Evolutionary conservation across 2,888 invertebrate genomes (phyloP).

Genomic region (Zhuqinia jingwanae): DNA sequence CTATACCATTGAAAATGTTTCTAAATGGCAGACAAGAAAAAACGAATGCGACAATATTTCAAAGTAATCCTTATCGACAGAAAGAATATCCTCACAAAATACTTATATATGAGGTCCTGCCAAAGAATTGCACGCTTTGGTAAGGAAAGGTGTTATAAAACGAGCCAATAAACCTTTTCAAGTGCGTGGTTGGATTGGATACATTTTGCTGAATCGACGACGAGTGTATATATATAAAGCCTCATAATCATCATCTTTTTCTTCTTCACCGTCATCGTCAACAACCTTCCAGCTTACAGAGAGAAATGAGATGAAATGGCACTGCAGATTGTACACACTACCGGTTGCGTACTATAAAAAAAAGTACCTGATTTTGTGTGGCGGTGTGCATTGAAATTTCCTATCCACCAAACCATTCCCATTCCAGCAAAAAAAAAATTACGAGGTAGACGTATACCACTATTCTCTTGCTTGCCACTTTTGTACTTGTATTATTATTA

Average conservation of each 20-base stretch:
- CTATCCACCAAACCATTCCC: no score
- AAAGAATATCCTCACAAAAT: background rate
- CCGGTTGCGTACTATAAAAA: no score
- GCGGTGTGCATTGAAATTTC: no score
- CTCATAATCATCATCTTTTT: no score
- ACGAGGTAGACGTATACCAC: no score
- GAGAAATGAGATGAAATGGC: background rate
- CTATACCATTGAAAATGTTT: background rate
- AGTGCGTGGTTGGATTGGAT: background rate
- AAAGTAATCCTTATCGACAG: conserved; percentile 7
- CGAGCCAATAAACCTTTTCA: background rate
- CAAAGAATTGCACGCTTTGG: background rate
- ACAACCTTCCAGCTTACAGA: no score
- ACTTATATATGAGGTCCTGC: background rate
- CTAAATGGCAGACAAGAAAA: background rate
- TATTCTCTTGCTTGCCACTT: no score
- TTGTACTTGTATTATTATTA: background rate
- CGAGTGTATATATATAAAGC: no score
- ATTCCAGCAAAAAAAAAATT: no score
- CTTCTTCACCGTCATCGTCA: no score
- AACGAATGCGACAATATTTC: background rate
- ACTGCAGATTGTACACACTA: no score
- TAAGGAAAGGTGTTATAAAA: background rate
- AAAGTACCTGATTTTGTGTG: no score
- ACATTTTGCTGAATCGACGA: background rate